A percentile compares a stretch with the other conserved stretches of the same genome.
Conservation (phyloP, 2,113 vertebrate genomes). For the Orientallactaga bullata region DNA sequence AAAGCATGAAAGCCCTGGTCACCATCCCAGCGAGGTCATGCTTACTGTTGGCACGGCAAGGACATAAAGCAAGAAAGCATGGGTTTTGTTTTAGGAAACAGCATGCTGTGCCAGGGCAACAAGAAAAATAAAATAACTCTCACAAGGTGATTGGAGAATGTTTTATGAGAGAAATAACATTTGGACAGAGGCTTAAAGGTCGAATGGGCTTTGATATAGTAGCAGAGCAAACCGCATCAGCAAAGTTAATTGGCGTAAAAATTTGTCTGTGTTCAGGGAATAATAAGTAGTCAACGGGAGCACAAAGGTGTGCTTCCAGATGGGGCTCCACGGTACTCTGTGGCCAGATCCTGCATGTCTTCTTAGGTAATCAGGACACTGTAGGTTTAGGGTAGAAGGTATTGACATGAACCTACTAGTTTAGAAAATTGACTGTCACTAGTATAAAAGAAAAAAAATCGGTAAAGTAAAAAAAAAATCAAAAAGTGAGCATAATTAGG, state of each 20-base stretch:
- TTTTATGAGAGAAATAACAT: constrained; percentile 28
- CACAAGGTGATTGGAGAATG: not conserved
- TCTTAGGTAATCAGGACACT: not conserved
- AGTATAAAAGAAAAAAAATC: not conserved
- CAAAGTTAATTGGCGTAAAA: constrained; percentile 54
- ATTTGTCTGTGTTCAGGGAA: not conserved
- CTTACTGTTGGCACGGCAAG: not conserved
- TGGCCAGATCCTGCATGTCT: not conserved
- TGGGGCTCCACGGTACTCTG: too few relatives aligned
- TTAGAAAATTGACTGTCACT: not conserved
- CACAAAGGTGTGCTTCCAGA: not conserved
- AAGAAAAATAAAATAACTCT: not conserved
- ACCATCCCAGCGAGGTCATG: fast-evolving
- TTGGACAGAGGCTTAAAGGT: constrained; percentile 23
- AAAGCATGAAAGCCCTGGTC: not conserved
- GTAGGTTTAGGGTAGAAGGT: not conserved
- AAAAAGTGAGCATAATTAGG: too few relatives aligned
- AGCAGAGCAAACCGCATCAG: constrained; percentile 52
- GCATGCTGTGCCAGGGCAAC: fast-evolving
- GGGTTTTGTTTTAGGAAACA: not conserved
- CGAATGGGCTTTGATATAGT: not conserved
- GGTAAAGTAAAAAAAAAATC: not conserved
- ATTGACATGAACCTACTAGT: not conserved
- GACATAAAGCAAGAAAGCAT: not conserved
- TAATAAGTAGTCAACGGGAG: not conserved